Conservation (phyloP, 64 coral and sea anemone species). For the Dendrophyllia cribrosa region DNA sequence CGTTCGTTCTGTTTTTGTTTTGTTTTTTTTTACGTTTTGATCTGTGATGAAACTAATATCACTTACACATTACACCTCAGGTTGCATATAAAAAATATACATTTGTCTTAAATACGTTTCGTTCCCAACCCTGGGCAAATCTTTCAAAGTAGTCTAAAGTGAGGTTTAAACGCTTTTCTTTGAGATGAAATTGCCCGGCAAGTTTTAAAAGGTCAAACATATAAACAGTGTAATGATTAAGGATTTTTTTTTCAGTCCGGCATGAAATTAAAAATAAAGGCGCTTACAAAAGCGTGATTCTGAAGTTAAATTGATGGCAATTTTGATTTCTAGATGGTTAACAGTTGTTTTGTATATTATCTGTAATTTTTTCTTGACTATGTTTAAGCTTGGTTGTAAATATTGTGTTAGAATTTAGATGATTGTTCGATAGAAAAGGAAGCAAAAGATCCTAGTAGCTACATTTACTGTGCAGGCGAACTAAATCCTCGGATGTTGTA, state of each 20-base stretch:
- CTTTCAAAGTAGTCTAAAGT: background rate
- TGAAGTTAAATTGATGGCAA: background rate
- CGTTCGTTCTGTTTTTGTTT: background rate
- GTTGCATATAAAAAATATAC: no score
- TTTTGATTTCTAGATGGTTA: background rate
- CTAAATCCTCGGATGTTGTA: no score
- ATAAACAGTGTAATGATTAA: background rate
- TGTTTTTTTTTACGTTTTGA: background rate
- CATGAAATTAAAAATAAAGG: background rate
- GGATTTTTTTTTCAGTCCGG: background rate
- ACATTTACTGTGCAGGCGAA: no score
- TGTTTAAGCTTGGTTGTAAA: no score
- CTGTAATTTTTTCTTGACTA: no score
- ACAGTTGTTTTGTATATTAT: no score
- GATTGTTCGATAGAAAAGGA: no score
- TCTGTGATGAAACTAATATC: background rate
- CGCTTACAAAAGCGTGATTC: background rate
- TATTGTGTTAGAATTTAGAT: no score
- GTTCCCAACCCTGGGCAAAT: background rate
- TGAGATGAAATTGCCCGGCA: background rate
- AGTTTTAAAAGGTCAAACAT: constrained; percentile 1
- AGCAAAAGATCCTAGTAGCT: no score
- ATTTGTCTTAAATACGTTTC: background rate
- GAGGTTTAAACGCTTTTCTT: background rate
- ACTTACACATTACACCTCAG: background rate